phyloP scores from a whole-genome alignment of 2,888 invertebrate genomes.

The Meiosimyza platycephala region DNA sequence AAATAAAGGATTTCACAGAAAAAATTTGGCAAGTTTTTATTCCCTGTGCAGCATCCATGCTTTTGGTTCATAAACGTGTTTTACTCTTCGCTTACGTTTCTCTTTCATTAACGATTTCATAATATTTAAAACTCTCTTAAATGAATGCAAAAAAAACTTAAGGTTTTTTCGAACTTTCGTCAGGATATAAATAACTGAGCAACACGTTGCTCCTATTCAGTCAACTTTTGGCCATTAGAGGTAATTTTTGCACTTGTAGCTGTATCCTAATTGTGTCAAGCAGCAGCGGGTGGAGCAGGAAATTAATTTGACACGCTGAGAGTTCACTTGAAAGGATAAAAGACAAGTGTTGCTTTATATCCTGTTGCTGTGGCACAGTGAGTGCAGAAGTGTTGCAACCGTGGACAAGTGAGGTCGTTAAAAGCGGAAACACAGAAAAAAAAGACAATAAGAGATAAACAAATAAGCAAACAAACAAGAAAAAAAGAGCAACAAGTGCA shows the following conservation, averaged over 20 bases:
- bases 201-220: slow-evolving; percentile 48
- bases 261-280: slow-evolving; percentile 11
- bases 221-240: slow-evolving; percentile 46
- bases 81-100: too few species aligned
- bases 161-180: slow-evolving; percentile 24
- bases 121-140: too few species aligned
- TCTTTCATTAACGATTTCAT: too few species aligned
- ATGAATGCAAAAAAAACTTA: too few species aligned
- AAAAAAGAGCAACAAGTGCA: slow-evolving; percentile 24
- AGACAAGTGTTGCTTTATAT: slow-evolving; percentile 29
- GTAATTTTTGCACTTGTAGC: slow-evolving; percentile 12
- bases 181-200: slow-evolving; percentile 49
- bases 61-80: neutral
- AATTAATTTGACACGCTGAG: neutral
- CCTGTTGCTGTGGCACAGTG: slow-evolving; percentile 23
- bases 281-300: neutral
- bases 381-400: slow-evolving; percentile 20
- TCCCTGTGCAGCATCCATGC: slow-evolving; percentile 9
- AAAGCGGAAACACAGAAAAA: slow-evolving; percentile 8
- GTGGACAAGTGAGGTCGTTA: slow-evolving; percentile 26
- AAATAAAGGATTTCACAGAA: too few species aligned
- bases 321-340: neutral
- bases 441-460: neutral
- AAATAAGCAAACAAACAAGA: slow-evolving; percentile 1
- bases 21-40: too few species aligned